Conservation (phyloP, 2,797 vertebrate genomes). For the Coreius guichenoti region DNA sequence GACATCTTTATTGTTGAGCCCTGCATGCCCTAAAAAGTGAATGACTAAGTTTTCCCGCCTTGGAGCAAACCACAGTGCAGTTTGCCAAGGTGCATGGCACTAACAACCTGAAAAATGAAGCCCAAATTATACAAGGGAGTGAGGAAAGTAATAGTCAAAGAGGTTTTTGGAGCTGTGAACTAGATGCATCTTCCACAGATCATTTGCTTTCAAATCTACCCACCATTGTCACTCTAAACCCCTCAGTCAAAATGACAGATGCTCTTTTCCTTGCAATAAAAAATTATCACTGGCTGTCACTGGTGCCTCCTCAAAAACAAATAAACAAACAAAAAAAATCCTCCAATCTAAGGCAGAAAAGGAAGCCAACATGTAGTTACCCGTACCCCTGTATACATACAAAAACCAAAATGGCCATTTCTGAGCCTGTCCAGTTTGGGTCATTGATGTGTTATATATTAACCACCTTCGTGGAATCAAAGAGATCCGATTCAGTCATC, state of each 20-base stretch:
- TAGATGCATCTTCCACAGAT: background rate
- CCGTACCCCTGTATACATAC: background rate
- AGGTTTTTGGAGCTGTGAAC: background rate
- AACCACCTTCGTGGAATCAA: slow-evolving; percentile 7
- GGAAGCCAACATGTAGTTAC: background rate
- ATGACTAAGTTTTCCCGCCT: background rate
- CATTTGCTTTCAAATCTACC: background rate
- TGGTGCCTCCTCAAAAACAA: background rate
- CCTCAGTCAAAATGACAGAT: background rate
- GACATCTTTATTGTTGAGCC: background rate
- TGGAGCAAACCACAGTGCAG: background rate
- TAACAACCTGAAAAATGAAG: background rate
- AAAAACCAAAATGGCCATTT: background rate
- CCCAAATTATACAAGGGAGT: background rate
- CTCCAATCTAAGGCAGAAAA: background rate
- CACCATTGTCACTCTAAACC: background rate
- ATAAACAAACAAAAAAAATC: background rate
- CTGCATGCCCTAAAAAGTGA: background rate
- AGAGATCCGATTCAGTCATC: background rate
- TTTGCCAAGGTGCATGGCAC: background rate
- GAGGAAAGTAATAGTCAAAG: background rate
- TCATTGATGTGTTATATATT: slow-evolving; percentile 24
- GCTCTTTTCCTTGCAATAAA: background rate
- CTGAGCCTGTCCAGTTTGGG: background rate
- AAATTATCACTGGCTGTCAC: background rate